Evolutionary conservation across 2,797 vertebrate species (phyloP).

Genomic region (Heterohyrax brucei): DNA sequence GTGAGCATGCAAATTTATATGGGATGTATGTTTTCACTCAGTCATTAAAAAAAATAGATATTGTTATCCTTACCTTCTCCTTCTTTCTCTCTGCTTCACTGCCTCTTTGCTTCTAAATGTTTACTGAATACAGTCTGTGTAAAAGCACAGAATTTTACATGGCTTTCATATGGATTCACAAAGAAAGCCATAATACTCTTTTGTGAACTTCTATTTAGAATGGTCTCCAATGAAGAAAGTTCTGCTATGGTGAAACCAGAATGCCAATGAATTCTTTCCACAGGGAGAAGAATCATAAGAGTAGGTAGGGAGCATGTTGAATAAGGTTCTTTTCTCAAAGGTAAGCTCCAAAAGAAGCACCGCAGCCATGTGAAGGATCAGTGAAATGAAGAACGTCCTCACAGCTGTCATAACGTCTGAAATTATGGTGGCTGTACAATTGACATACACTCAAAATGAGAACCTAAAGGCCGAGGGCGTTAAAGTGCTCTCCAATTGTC

Average conservation of each 20-base stretch:
- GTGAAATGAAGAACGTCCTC: conserved; percentile 31
- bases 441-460: conserved; percentile 31
- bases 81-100: background rate
- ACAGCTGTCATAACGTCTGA: background rate
- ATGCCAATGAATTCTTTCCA: conserved; percentile 58
- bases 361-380: background rate
- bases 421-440: background rate
- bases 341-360: background rate
- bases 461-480: background rate
- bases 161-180: conserved; percentile 20
- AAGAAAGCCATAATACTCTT: background rate
- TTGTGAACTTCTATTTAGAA: conserved; percentile 52
- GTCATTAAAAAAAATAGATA: background rate
- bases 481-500: background rate
- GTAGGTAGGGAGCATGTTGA: background rate
- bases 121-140: background rate
- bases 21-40: too few relatives aligned
- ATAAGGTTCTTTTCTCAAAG: conserved; percentile 45
- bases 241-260: conserved; percentile 39
- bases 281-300: background rate
- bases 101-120: background rate
- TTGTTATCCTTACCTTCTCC: background rate
- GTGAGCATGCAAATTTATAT: too few relatives aligned
- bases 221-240: background rate
- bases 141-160: background rate